Conservation (phyloP, 2,888 invertebrate species). For the Drosophila heteroneura region DNA sequence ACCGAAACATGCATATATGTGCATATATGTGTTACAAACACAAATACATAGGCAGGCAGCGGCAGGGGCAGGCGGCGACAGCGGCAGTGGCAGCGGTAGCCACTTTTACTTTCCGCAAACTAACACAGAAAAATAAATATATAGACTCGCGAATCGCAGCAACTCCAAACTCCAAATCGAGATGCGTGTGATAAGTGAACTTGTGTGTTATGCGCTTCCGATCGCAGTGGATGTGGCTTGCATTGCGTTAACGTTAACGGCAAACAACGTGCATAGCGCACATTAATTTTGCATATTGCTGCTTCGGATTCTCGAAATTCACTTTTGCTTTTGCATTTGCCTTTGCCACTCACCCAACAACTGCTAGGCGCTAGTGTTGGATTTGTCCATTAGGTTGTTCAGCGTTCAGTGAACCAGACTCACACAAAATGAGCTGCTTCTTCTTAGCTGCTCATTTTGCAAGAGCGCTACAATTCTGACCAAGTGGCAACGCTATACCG, state of each 20-base stretch:
- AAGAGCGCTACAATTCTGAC: not conserved
- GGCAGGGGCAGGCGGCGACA: conserved; percentile 29
- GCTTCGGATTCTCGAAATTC: conserved; percentile 41
- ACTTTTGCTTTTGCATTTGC: conserved; percentile 56
- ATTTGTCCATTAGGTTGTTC: conserved; percentile 42
- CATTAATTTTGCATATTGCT: conserved; percentile 59
- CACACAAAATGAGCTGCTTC: conserved; percentile 33
- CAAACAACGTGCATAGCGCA: conserved; percentile 54
- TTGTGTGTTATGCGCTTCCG: conserved; percentile 31
- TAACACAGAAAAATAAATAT: conserved; percentile 26
- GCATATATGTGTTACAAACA: conserved; percentile 29
- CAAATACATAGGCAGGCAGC: conserved; percentile 32
- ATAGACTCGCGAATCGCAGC: conserved; percentile 29
- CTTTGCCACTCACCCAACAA: conserved; percentile 62
- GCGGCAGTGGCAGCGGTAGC: conserved; percentile 36
- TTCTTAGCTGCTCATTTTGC: conserved; percentile 12
- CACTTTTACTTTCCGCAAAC: conserved; percentile 73
- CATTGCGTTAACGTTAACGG: conserved; percentile 41
- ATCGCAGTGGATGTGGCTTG: conserved; percentile 25
- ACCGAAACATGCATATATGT: conserved; percentile 42
- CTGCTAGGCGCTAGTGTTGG: conserved; percentile 57
- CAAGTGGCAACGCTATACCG: conserved; percentile 27
- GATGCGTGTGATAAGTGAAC: conserved; percentile 30
- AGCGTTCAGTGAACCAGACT: conserved; percentile 39
- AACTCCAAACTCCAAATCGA: conserved; percentile 30